A percentile compares a stretch with the other conserved stretches of the same genome.
Evolutionary conservation across 2,797 vertebrate species (phyloP).

Genomic region (Eulemur coronatus): DNA sequence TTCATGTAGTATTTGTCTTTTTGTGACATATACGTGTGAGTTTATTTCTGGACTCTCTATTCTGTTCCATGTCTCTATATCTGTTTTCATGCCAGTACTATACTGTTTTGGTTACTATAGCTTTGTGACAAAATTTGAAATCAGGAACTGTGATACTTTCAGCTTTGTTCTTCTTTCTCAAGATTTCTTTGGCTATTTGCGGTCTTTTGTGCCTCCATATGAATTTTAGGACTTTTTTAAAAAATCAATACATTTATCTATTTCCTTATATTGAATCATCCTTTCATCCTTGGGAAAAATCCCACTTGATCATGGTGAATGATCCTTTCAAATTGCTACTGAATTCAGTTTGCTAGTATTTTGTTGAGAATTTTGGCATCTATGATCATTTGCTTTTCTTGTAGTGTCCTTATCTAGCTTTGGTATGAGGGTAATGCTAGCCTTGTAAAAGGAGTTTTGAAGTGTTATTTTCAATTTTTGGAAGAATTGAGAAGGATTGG

Average conservation of each 20-base stretch:
- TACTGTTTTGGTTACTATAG: too few relatives aligned
- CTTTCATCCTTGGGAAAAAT: neutral
- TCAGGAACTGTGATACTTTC: too few relatives aligned
- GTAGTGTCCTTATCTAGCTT: neutral
- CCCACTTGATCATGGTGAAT: neutral
- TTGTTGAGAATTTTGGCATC: neutral
- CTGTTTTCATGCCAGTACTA: too few relatives aligned
- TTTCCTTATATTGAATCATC: neutral
- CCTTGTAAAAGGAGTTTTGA: neutral
- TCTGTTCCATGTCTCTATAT: too few relatives aligned
- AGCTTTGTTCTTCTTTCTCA: too few relatives aligned
- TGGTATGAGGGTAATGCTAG: neutral
- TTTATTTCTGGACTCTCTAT: too few relatives aligned
- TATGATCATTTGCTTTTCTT: neutral
- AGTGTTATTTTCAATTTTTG: neutral
- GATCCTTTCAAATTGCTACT: neutral
- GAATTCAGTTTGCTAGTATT: neutral
- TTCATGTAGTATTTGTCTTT: too few relatives aligned
- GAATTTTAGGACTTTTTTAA: too few relatives aligned
- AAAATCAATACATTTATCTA: neutral
- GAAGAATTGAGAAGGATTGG: neutral
- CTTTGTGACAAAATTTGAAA: too few relatives aligned
- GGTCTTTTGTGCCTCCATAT: too few relatives aligned
- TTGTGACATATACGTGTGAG: too few relatives aligned
- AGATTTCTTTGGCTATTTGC: too few relatives aligned